Evolutionary conservation across 2,888 invertebrate genomes (phyloP), one percentile per base, ranked within the genome.

Genomic region (Dasysyrphus albostriatus): DNA sequence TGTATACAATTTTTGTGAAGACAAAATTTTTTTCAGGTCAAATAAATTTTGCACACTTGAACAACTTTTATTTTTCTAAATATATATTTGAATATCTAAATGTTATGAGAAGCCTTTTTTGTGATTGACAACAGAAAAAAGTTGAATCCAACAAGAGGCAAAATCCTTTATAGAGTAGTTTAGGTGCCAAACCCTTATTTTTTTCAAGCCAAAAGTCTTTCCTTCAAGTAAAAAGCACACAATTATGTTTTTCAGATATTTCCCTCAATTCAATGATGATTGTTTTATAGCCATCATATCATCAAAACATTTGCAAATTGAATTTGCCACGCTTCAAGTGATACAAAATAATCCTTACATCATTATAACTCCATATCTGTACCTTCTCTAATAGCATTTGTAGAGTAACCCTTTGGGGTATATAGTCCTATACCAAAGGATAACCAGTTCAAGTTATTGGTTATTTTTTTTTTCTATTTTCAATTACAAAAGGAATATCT

Each of bases 381-480:
- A 3, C 24, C 24, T 7, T 1, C 14, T 14, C 5, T 42, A 14
- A 42, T 42, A 12, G 39, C 34, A 34, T 34, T 58, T 58, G 7
- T 19, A 39, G 39, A 39, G 3, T 8, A 59, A 14, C 51, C 19
- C 49, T 34, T 24, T 29, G n/a, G 10, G 0, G 16, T 61, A 54
- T 16, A 5, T 3, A 24, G 24, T 37, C 51, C 61, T n/a, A n/a
- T n/a, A 37, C 49, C 44, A 37, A 51, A 47, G 83, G 74, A 78
- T 70, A 70, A 63, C 56, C 39, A 76, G 76, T 85, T 81, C 84
- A 81, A 85, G 84, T 77, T 61, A 16, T 67, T 10, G 44, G 65
- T 29, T 61, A 47, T 2, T 29, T 58, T 59, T 51, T 37, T 29
- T 67, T 49, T 29, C 49, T 49, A 51, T 56, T 47, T 65, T 47